Conservation (phyloP, 2,113 vertebrate genomes). For the Phalacrocorax carbo region DNA sequence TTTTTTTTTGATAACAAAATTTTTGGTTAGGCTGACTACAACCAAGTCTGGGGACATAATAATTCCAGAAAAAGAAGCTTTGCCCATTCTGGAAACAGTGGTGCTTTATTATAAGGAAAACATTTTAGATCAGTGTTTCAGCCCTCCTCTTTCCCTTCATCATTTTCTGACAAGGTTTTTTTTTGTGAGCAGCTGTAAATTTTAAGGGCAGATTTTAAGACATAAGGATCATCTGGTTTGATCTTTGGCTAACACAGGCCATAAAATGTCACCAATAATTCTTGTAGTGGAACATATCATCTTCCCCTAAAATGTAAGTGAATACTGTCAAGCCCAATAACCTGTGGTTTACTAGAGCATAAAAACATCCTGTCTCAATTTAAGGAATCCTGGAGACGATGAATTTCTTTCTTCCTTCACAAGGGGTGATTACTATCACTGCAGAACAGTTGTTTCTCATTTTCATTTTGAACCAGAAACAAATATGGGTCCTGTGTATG, state of each 20-base stretch:
- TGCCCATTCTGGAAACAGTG: background rate
- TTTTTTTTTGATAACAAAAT: background rate
- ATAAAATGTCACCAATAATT: slow-evolving; percentile 34
- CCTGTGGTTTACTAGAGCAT: background rate
- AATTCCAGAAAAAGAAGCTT: background rate
- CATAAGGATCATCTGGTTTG: slow-evolving; percentile 1
- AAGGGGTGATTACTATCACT: background rate
- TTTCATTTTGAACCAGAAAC: background rate
- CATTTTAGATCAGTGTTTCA: background rate
- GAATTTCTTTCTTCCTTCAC: slow-evolving; percentile 13
- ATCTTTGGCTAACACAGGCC: slow-evolving; percentile 9
- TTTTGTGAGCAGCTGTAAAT: background rate
- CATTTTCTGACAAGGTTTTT: background rate
- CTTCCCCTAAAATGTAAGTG: background rate
- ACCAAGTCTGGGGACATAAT: background rate
- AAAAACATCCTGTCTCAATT: slow-evolving; percentile 46
- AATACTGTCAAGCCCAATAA: slow-evolving; percentile 19
- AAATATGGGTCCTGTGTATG: background rate
- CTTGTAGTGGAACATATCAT: background rate
- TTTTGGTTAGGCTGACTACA: background rate
- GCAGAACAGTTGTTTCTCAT: slow-evolving; percentile 33
- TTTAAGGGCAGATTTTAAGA: slow-evolving; percentile 16
- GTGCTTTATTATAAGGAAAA: background rate
- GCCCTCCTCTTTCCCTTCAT: background rate
- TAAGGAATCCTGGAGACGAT: slow-evolving; percentile 14